A percentile compares a stretch with the other conserved stretches of the same genome.
These are phyloP conservation scores for Thysanoteuthis rhombus DNA, from an alignment of 2,888 invertebrate species.

Conservation along the genomic window DNA sequence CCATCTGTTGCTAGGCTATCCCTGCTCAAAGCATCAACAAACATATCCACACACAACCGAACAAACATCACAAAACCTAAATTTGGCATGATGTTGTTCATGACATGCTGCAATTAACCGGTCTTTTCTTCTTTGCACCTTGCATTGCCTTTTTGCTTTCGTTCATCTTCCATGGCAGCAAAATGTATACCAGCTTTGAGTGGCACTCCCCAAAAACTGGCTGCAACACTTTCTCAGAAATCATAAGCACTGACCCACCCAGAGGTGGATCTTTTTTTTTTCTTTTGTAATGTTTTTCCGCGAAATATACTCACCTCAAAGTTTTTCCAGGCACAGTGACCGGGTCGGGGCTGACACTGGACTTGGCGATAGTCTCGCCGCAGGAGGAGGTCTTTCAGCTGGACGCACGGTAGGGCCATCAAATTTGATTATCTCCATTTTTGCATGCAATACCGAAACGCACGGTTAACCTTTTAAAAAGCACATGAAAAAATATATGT, in stretches of 20 bases:
- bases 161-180: neutral
- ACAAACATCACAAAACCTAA: no score
- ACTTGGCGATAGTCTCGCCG: neutral
- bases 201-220: neutral
- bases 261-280: neutral
- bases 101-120: neutral
- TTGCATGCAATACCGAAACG: neutral
- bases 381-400: neutral
- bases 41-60: no score
- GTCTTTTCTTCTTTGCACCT: neutral
- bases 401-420: constrained; percentile 12
- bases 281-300: neutral
- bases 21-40: no score
- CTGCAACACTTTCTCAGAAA: neutral
- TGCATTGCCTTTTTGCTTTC: neutral
- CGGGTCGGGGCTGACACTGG: neutral
- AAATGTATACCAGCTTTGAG: neutral
- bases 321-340: neutral
- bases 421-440: neutral
- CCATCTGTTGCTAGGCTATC: no score
- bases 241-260: neutral
- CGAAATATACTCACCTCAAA: neutral
- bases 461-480: neutral
- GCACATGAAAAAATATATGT: no score
- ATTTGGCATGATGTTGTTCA: neutral